phyloP scores from a whole-genome alignment of 2,888 invertebrate genomes.

The Drosophila antonietae region DNA sequence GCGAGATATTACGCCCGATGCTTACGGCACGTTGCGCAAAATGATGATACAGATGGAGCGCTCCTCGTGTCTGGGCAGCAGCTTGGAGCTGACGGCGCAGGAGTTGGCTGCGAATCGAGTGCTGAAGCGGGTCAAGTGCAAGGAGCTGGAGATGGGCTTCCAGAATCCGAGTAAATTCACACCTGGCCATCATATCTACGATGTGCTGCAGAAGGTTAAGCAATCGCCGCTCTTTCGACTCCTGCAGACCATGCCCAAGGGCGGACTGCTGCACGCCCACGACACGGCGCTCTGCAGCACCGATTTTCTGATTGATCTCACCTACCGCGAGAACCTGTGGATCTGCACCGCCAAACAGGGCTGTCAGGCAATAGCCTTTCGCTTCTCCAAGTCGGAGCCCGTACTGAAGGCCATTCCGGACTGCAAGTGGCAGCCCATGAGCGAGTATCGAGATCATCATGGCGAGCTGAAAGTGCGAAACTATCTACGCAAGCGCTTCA shows the following conservation, averaged over 20 bases:
- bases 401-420: background rate
- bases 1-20: conserved; percentile 58
- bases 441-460: conserved; percentile 56
- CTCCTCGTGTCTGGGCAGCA: conserved; percentile 85
- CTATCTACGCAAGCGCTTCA: conserved; percentile 86
- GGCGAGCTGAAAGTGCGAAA: conserved; percentile 85
- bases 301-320: conserved; percentile 88
- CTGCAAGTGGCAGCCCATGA: conserved; percentile 72
- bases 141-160: conserved; percentile 86
- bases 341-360: conserved; percentile 81
- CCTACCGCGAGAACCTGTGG: conserved; percentile 87
- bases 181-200: conserved; percentile 88
- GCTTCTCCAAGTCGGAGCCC: conserved; percentile 66
- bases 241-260: conserved; percentile 90
- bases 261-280: conserved; percentile 89
- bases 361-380: conserved; percentile 48
- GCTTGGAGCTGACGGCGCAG: conserved; percentile 84
- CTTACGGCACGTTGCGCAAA: conserved; percentile 81
- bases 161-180: conserved; percentile 86
- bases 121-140: conserved; percentile 86
- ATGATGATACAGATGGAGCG: conserved; percentile 85
- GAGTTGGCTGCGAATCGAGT: conserved; percentile 86
- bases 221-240: conserved; percentile 88
- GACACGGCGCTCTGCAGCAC: conserved; percentile 88
- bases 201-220: conserved; percentile 86